Conservation (phyloP, 2,888 invertebrate species). For the Crepidodera aurea region DNA sequence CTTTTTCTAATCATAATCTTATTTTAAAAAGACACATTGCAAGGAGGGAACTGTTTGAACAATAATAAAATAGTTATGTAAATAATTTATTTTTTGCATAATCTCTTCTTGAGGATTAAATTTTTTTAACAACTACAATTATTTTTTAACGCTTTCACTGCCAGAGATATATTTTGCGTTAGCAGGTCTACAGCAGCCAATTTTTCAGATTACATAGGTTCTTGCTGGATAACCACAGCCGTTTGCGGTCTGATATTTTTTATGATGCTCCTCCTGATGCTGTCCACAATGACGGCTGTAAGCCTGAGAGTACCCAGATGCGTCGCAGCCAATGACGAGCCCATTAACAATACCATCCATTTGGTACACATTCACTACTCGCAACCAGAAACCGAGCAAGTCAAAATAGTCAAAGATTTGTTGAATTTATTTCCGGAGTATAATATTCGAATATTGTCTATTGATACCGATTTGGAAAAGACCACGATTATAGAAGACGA, state of each 20-base stretch:
- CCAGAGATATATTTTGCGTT: no score
- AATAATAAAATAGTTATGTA: no score
- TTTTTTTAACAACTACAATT: no score
- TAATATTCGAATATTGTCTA: constrained; percentile 52
- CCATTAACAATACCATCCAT: constrained; percentile 53
- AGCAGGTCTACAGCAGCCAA: no score
- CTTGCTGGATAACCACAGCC: constrained; percentile 53
- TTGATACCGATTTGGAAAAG: constrained; percentile 14
- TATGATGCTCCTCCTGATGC: constrained; percentile 48
- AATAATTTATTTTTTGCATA: no score
- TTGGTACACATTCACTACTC: constrained; percentile 52
- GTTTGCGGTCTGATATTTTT: constrained; percentile 49
- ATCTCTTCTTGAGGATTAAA: no score
- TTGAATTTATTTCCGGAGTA: constrained; percentile 52
- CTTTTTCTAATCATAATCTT: no score
- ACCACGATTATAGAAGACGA: neutral
- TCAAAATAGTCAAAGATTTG: constrained; percentile 54
- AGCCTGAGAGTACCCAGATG: constrained; percentile 48
- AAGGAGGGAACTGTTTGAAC: no score
- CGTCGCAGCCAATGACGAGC: constrained; percentile 37
- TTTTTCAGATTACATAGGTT: constrained; percentile 51
- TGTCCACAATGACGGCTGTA: constrained; percentile 41
- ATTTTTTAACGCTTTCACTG: no score
- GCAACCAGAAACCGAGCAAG: constrained; percentile 49
- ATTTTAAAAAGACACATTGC: no score